A percentile compares a stretch with the other conserved stretches of the same genome.
phyloP scores from a whole-genome alignment of 1,140 invertebrate genomes.

The Oedothorax gibbosus region DNA sequence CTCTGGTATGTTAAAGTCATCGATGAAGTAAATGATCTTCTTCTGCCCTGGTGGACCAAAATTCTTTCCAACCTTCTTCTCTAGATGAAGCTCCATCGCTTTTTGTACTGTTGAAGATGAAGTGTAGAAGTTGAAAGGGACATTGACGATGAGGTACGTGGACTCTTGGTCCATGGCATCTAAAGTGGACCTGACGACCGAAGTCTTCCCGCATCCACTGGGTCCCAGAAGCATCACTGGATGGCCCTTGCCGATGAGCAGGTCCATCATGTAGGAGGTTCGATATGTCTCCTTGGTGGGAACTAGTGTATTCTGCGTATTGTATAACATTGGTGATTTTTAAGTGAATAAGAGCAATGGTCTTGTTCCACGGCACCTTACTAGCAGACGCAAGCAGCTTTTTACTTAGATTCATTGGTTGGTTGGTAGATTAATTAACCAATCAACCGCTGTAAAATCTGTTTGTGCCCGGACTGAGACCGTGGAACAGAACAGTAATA shows the following conservation, averaged over 20 bases:
- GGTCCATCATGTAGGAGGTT: slow-evolving; percentile 88
- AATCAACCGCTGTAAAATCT: too few relatives aligned
- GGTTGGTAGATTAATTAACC: too few relatives aligned
- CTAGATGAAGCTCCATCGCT: slow-evolving; percentile 93
- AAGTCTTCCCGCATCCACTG: slow-evolving; percentile 91
- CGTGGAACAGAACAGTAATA: too few relatives aligned
- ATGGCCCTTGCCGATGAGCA: slow-evolving; percentile 86
- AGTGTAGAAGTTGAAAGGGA: slow-evolving; percentile 97
- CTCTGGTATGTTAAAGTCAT: slow-evolving; percentile 99
- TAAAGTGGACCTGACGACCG: slow-evolving; percentile 88
- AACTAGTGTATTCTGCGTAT: slow-evolving; percentile 82
- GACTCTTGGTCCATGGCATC: slow-evolving; percentile 70
- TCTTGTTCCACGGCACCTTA: too few relatives aligned
- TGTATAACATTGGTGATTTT: too few relatives aligned
- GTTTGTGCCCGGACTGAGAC: too few relatives aligned
- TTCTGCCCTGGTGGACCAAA: slow-evolving; percentile 95
- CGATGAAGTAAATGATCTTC: slow-evolving; percentile 94
- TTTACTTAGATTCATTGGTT: too few relatives aligned
- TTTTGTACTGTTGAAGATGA: slow-evolving; percentile 96
- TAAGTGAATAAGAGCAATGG: too few relatives aligned
- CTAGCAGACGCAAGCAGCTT: too few relatives aligned
- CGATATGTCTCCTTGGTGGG: slow-evolving; percentile 93
- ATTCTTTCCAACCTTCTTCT: slow-evolving; percentile 96
- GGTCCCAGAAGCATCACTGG: slow-evolving; percentile 95
- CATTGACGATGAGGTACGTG: slow-evolving; percentile 77